A percentile compares a stretch with the other conserved stretches of the same genome.
phyloP scores from a whole-genome alignment of 2,888 invertebrate genomes.

The Drosophila differens region DNA sequence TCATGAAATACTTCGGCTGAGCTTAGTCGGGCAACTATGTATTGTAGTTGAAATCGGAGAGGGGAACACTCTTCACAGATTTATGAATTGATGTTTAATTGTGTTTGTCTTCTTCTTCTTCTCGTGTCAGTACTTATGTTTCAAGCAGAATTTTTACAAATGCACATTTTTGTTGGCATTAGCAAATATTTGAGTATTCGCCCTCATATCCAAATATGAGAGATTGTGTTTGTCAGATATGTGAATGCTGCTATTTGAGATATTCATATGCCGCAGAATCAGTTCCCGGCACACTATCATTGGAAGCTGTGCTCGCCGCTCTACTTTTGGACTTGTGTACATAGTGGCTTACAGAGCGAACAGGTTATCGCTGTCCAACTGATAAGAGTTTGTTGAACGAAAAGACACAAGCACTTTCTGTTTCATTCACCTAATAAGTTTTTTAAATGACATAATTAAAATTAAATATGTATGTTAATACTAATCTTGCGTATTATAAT shows the following conservation, averaged over 20 bases:
- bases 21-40: slow-evolving; percentile 40
- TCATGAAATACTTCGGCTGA: slow-evolving; percentile 11
- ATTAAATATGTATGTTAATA: neutral
- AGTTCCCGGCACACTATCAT: slow-evolving; percentile 45
- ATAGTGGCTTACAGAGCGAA: slow-evolving; percentile 49
- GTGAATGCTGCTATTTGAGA: slow-evolving; percentile 18
- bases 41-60: slow-evolving; percentile 25
- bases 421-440: slow-evolving; percentile 60
- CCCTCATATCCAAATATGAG: slow-evolving; percentile 1
- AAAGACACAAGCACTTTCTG: slow-evolving; percentile 61
- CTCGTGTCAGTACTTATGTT: slow-evolving; percentile 28
- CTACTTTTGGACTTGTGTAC: slow-evolving; percentile 53
- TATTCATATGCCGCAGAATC: slow-evolving; percentile 8
- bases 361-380: slow-evolving; percentile 76
- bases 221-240: slow-evolving; percentile 16
- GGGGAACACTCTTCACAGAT: slow-evolving; percentile 22
- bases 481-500: neutral
- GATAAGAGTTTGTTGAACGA: slow-evolving; percentile 81
- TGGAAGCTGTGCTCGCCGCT: slow-evolving; percentile 59
- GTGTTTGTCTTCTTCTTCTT: slow-evolving; percentile 10
- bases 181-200: slow-evolving; percentile 17
- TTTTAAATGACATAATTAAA: neutral
- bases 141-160: slow-evolving; percentile 18
- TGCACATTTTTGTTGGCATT: neutral
- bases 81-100: slow-evolving; percentile 53